Evolutionary conservation across 1,140 invertebrate species (phyloP).

Genomic region (Laupala kohalensis): DNA sequence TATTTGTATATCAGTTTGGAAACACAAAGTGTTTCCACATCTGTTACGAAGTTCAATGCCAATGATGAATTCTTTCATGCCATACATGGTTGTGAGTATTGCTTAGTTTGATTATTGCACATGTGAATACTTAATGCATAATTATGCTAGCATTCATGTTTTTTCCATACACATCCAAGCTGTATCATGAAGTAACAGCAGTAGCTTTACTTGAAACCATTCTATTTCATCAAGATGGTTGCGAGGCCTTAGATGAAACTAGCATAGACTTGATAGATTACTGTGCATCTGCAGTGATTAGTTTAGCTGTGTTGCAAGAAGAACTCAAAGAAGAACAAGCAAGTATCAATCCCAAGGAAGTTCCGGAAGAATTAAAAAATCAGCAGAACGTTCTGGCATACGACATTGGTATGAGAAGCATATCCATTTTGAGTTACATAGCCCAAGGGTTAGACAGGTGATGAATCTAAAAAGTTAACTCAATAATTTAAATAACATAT

Average conservation of each 20-base stretch:
- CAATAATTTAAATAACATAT: background rate
- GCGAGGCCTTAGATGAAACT: conserved; percentile 50
- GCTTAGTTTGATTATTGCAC: background rate
- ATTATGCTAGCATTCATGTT: background rate
- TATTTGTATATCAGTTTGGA: conserved; percentile 63
- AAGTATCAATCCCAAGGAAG: conserved; percentile 24
- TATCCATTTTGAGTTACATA: conserved; percentile 52
- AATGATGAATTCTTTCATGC: conserved; percentile 50
- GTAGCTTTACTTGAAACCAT: conserved; percentile 59
- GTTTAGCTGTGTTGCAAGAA: conserved; percentile 30
- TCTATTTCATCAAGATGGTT: conserved; percentile 56
- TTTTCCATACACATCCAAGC: conserved; percentile 19
- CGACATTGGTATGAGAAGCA: conserved; percentile 53
- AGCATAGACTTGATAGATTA: conserved; percentile 65
- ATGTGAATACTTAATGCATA: background rate
- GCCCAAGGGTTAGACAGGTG: conserved; percentile 19
- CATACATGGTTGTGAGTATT: conserved; percentile 46
- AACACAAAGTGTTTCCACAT: conserved; percentile 53
- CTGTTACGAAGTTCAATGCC: conserved; percentile 48
- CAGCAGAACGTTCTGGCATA: conserved; percentile 51
- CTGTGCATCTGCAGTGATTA: conserved; percentile 25
- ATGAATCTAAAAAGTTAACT: background rate
- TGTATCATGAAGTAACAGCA: conserved; percentile 55
- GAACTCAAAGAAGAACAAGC: conserved; percentile 17
- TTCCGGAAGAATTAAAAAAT: conserved; percentile 20